A percentile compares a stretch with the other conserved stretches of the same genome.
Conservation (phyloP, 2,113 vertebrate genomes). For the Lota lota region DNA sequence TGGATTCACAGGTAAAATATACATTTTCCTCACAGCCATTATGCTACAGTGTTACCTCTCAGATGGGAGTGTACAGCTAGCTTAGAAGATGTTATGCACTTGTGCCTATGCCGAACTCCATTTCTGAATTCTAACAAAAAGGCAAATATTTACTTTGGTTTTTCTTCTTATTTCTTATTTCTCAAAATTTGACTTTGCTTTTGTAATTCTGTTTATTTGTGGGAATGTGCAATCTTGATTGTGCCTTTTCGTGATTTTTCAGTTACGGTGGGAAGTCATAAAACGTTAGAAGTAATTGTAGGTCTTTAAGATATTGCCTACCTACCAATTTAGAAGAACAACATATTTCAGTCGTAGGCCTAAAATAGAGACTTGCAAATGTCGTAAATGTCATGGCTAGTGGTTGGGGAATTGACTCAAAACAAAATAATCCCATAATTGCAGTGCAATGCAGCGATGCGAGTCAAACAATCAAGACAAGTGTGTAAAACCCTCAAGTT, state of each 20-base stretch:
- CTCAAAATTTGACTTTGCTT: background rate
- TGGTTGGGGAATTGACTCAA: background rate
- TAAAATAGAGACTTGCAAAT: background rate
- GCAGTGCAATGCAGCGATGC: no score
- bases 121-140: no score
- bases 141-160: conserved; percentile 12
- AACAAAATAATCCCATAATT: no score
- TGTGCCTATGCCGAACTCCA: no score
- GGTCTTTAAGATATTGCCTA: background rate
- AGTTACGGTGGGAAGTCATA: background rate
- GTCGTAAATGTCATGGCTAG: background rate
- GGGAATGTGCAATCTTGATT: background rate
- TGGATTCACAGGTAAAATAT: conserved; percentile 22
- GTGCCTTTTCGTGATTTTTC: background rate
- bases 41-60: no score
- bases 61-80: no score
- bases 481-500: no score
- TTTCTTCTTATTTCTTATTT: conserved; percentile 30
- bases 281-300: background rate
- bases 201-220: no score
- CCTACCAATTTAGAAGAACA: background rate
- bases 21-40: no score
- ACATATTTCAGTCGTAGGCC: background rate
- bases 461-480: no score
- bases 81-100: no score